Percentiles rank a stretch among this genome's conserved stretches.
Evolutionary conservation across 2,113 vertebrate species (phyloP).

Genomic region (Crotalus horridus): DNA sequence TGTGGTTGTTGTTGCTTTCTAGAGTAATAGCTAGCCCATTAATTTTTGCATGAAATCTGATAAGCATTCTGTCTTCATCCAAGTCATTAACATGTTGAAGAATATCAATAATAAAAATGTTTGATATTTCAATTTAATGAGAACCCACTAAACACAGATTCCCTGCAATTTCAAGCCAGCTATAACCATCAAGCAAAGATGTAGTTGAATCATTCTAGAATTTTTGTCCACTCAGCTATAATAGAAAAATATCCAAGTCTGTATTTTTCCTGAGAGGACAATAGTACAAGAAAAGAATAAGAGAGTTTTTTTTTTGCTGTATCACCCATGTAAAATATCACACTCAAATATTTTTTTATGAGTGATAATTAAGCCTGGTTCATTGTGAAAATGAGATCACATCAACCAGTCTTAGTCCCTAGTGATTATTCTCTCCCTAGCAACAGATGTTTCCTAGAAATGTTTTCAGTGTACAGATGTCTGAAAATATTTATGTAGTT

Average conservation of each 20-base stretch:
- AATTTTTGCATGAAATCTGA: neutral
- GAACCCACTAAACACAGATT: neutral
- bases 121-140: neutral
- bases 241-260: neutral
- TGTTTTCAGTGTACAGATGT: neutral
- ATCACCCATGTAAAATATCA: neutral
- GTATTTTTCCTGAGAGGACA: neutral
- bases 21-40: neutral
- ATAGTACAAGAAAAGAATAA: neutral
- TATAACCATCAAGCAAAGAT: neutral
- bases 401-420: neutral
- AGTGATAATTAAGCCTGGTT: neutral
- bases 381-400: neutral
- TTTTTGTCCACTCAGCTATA: neutral
- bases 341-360: neutral
- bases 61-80: neutral
- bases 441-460: conserved; percentile 10
- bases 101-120: neutral
- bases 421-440: neutral
- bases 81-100: neutral
- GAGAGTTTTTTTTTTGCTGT: neutral
- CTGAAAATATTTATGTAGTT: neutral
- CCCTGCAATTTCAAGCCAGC: neutral
- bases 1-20: neutral
- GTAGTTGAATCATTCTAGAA: neutral